Evolutionary conservation across 2,113 vertebrate species (phyloP).

Genomic region (Chionodraco myersi): DNA sequence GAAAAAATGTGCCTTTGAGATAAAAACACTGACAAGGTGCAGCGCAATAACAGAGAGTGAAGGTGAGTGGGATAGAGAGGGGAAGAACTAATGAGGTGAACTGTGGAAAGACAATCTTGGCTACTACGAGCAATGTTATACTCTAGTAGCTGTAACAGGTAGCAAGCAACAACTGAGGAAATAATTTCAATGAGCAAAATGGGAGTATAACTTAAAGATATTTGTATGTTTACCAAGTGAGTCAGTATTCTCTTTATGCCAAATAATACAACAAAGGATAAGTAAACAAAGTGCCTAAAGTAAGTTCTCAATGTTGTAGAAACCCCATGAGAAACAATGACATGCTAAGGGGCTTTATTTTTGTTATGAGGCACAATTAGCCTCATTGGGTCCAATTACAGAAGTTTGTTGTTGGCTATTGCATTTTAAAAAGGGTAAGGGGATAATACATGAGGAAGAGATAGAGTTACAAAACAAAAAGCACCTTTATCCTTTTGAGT

Average conservation of each 20-base stretch:
- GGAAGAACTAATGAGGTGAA: constrained; percentile 35
- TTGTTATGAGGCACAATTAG: neutral
- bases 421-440: neutral
- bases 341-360: neutral
- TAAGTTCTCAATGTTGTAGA: neutral
- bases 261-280: neutral
- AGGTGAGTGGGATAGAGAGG: constrained; percentile 3
- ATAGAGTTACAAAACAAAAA: neutral
- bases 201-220: neutral
- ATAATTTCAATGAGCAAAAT: no score
- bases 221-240: neutral
- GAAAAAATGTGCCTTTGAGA: constrained; percentile 18
- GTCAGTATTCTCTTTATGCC: neutral
- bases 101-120: constrained; percentile 26
- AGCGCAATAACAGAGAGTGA: constrained; percentile 11
- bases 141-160: neutral
- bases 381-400: constrained; percentile 45
- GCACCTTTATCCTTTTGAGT: constrained; percentile 28
- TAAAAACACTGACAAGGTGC: neutral
- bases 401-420: neutral
- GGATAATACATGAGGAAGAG: constrained; percentile 1
- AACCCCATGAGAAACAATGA: neutral
- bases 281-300: neutral
- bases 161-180: no score
- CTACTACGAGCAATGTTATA: constrained; percentile 17